phyloP scores from a whole-genome alignment of 1,140 invertebrate species.

The Drosophila santomea region DNA sequence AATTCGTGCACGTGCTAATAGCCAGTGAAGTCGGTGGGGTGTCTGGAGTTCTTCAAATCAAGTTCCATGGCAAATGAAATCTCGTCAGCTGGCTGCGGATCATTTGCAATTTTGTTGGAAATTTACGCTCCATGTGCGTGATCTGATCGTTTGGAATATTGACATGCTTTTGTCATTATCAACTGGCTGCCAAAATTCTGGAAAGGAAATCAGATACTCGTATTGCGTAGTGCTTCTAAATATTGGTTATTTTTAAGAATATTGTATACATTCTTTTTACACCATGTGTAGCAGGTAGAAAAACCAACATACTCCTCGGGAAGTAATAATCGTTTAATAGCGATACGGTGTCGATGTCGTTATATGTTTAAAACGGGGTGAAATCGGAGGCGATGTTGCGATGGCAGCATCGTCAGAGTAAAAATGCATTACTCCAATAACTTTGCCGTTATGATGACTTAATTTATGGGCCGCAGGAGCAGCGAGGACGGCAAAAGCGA shows the following conservation, averaged over 20 bases:
- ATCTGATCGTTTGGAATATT: slow-evolving; percentile 50
- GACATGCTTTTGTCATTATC: slow-evolving; percentile 72
- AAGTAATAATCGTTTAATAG: background rate
- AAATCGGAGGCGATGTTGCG: slow-evolving; percentile 17
- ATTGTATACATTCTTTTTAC: too few relatives aligned
- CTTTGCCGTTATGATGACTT: slow-evolving; percentile 82
- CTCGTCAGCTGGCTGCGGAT: slow-evolving; percentile 62
- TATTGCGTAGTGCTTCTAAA: background rate
- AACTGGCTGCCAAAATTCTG: background rate
- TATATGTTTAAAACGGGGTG: background rate
- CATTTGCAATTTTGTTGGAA: slow-evolving; percentile 69
- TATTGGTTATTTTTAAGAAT: background rate
- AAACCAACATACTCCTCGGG: background rate
- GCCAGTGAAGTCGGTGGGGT: slow-evolving; percentile 37
- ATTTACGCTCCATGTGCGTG: slow-evolving; percentile 72
- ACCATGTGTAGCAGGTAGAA: too few relatives aligned
- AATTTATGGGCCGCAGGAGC: slow-evolving; percentile 76
- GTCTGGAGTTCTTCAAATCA: slow-evolving; percentile 61
- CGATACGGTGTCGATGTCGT: background rate
- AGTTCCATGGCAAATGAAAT: slow-evolving; percentile 50
- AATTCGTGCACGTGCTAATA: slow-evolving; percentile 78
- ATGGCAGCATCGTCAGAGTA: slow-evolving; percentile 77
- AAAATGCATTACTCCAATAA: slow-evolving; percentile 83
- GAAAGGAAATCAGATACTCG: background rate
- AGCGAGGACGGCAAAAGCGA: slow-evolving; percentile 16